Evolutionary conservation across 2,888 invertebrate genomes (phyloP).

Genomic region (Macrophya annulata): DNA sequence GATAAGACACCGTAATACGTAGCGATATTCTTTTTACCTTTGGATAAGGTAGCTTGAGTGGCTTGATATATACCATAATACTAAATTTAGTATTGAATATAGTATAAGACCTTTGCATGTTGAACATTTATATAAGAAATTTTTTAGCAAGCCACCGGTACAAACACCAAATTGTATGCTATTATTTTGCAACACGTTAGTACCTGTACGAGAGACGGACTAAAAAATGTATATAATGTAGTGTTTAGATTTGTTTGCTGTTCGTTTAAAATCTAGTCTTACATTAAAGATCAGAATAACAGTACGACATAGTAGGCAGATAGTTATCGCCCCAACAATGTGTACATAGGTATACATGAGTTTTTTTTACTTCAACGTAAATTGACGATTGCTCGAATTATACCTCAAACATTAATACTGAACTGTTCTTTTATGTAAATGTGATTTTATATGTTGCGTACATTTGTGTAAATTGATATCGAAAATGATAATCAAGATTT

Average conservation of each 20-base stretch:
- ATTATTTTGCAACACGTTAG: not conserved
- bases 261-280: conserved; percentile 11
- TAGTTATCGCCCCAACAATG: conserved; percentile 1
- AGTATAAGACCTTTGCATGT: conserved; percentile 38
- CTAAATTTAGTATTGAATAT: conserved; percentile 33
- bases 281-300: conserved; percentile 37
- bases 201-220: not conserved
- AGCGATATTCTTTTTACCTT: conserved; percentile 69
- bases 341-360: not conserved
- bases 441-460: conserved; percentile 1
- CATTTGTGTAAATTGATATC: not conserved
- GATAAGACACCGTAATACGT: conserved; percentile 77
- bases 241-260: conserved; percentile 28
- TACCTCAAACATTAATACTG: conserved; percentile 28
- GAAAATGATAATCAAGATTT: not conserved
- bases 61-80: conserved; percentile 32
- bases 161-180: not conserved
- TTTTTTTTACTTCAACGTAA: not conserved
- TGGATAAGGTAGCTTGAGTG: conserved; percentile 38
- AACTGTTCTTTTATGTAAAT: conserved; percentile 27
- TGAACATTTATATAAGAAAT: conserved; percentile 4
- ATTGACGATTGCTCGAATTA: conserved; percentile 6
- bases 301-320: conserved; percentile 2
- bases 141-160: not conserved
- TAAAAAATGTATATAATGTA: not conserved